Evolutionary conservation across 2,797 vertebrate species (phyloP).

Genomic region (Anguilla obscura): DNA sequence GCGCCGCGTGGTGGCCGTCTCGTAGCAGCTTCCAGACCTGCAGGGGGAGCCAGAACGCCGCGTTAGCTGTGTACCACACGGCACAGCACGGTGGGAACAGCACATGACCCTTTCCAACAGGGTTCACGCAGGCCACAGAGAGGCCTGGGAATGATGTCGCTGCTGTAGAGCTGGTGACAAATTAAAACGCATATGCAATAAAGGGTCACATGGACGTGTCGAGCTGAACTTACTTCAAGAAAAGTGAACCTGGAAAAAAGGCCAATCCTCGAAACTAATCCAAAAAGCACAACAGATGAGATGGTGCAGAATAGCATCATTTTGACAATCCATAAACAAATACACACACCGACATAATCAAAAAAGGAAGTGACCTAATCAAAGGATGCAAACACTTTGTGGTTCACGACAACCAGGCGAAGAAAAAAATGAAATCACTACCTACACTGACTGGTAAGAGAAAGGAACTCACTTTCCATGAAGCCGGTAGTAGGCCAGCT

Average conservation of each 20-base stretch:
- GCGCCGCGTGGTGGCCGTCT: slow-evolving; percentile 88
- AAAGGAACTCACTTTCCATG: slow-evolving; percentile 75
- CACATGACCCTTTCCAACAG: neutral
- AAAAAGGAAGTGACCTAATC: neutral
- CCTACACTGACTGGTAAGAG: neutral
- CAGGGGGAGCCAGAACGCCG: slow-evolving; percentile 1
- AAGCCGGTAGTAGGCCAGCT: slow-evolving; percentile 84
- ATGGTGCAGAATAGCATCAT: neutral
- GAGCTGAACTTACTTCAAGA: neutral
- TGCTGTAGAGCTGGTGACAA: neutral
- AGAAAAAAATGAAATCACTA: neutral
- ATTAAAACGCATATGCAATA: neutral
- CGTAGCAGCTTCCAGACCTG: slow-evolving; percentile 91
- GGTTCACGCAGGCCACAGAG: neutral
- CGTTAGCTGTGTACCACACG: neutral
- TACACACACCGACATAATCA: too few species aligned
- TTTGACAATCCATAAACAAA: neutral
- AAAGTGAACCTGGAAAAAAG: neutral
- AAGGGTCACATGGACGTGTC: neutral
- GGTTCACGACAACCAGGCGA: neutral
- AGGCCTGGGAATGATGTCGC: neutral
- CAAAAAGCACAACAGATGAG: neutral
- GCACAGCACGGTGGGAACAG: neutral
- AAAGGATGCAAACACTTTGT: neutral
- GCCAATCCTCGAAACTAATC: neutral